These are phyloP conservation scores for Dissostichus mawsoni DNA, from an alignment of 2,113 vertebrate species.

Conservation along the genomic window DNA sequence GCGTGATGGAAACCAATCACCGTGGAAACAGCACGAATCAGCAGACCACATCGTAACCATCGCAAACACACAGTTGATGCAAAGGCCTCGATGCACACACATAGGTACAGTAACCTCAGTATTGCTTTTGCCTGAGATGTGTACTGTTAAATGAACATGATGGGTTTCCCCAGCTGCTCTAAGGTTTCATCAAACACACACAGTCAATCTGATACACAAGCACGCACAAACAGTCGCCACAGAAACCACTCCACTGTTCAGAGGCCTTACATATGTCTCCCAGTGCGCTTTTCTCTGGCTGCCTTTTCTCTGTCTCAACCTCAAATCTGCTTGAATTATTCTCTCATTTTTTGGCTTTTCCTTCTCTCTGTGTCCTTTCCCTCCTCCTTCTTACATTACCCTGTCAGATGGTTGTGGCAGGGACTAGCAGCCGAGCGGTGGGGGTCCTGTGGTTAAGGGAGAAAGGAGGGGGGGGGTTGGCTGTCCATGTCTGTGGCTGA, in stretches of 20 bases:
- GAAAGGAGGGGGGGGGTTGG: conserved; percentile 57
- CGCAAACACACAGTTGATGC: conserved; percentile 3
- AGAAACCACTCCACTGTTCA: conserved; percentile 37
- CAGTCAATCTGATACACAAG: conserved; percentile 62
- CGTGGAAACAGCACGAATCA: conserved; percentile 79
- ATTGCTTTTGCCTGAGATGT: conserved; percentile 70
- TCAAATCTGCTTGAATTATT: conserved; percentile 58
- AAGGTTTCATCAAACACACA: conserved; percentile 72
- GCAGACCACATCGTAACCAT: conserved; percentile 54
- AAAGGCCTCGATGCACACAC: no score
- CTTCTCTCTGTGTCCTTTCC: conserved; percentile 15
- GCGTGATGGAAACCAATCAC: conserved; percentile 81
- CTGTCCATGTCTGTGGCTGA: conserved; percentile 87
- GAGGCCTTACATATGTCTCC: conserved; percentile 47
- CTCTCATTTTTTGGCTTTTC: conserved; percentile 32
- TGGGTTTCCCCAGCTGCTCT: conserved; percentile 69
- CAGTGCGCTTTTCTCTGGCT: conserved; percentile 38
- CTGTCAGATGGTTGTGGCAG: conserved; percentile 64
- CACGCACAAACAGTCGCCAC: conserved; percentile 43
- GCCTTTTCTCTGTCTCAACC: conserved; percentile 46
- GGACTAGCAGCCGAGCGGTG: conserved; percentile 57
- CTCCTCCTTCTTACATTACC: conserved; percentile 48
- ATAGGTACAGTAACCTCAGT: conserved; percentile 43
- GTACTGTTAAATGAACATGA: conserved; percentile 75
- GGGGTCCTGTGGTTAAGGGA: conserved; percentile 60